Evolutionary conservation across 1,140 invertebrate species (phyloP).

Genomic region (Reticulitermes speratus): DNA sequence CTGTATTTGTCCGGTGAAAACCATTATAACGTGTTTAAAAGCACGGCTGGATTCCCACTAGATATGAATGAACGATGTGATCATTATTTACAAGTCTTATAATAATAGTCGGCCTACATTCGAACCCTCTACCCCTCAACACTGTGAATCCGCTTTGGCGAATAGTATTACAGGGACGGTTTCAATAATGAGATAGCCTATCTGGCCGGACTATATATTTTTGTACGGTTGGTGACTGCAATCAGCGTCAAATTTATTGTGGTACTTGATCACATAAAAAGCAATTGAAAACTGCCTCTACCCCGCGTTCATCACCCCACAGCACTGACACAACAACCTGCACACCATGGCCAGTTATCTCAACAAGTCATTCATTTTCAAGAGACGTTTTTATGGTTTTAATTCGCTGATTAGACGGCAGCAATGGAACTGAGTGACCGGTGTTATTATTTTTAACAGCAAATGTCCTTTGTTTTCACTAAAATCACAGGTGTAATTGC

Average conservation of each 20-base stretch:
- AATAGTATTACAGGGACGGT: not conserved
- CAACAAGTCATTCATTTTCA: not conserved
- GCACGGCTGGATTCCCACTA: not conserved
- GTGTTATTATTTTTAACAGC: not conserved
- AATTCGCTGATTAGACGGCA: conserved; percentile 4
- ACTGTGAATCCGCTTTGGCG: not conserved
- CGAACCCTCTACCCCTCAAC: not conserved
- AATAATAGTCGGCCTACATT: not conserved
- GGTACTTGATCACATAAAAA: conserved; percentile 28
- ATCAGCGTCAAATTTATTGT: conserved; percentile 28
- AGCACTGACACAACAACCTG: not conserved
- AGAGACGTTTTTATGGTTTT: conserved; percentile 17
- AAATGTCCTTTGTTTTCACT: not conserved
- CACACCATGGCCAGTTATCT: not conserved
- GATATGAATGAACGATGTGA: not conserved
- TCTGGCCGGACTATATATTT: conserved; percentile 4
- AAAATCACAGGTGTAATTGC: conserved; percentile 12
- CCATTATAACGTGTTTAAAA: conserved; percentile 7
- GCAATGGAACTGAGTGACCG: not conserved
- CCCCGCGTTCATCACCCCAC: not conserved
- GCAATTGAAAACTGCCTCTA: conserved; percentile 23
- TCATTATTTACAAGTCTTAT: conserved; percentile 10
- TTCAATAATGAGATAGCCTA: conserved; percentile 13
- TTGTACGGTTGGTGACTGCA: conserved; percentile 12
- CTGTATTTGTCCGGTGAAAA: not conserved